Conservation (phyloP, 2,888 invertebrate species). For the Tetrapedia diversipes region DNA sequence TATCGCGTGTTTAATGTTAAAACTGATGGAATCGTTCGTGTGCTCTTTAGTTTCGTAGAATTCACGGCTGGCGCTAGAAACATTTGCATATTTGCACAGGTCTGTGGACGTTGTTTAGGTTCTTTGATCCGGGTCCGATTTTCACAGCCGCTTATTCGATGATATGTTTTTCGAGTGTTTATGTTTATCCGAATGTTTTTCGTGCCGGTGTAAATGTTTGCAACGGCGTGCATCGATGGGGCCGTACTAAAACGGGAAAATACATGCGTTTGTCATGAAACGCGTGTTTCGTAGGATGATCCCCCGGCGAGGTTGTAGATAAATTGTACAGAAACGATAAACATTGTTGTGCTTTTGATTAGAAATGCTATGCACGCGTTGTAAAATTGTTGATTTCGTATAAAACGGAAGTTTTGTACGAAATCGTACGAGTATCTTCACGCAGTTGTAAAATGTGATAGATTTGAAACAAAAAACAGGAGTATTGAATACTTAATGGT, state of each 20-base stretch:
- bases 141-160: slow-evolving; percentile 6
- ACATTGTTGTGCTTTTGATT: background rate
- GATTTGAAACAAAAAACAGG: too few relatives aligned
- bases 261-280: background rate
- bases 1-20: background rate
- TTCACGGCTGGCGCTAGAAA: background rate
- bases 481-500: too few relatives aligned
- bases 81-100: background rate
- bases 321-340: background rate
- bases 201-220: slow-evolving; percentile 15
- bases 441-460: too few relatives aligned
- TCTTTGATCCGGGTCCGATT: background rate
- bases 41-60: background rate
- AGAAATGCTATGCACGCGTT: too few relatives aligned
- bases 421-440: too few relatives aligned
- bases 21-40: background rate
- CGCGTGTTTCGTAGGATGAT: too few relatives aligned
- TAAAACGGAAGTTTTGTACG: too few relatives aligned
- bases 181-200: background rate
- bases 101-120: slow-evolving; percentile 1
- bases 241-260: background rate
- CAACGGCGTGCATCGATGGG: background rate
- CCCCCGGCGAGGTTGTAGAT: background rate
- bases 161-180: too few relatives aligned
- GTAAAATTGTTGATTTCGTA: too few relatives aligned